Percentiles rank a stretch among this genome's conserved stretches.
phyloP scores from a whole-genome alignment of 2,113 vertebrate genomes.

The Haemorhous mexicanus region DNA sequence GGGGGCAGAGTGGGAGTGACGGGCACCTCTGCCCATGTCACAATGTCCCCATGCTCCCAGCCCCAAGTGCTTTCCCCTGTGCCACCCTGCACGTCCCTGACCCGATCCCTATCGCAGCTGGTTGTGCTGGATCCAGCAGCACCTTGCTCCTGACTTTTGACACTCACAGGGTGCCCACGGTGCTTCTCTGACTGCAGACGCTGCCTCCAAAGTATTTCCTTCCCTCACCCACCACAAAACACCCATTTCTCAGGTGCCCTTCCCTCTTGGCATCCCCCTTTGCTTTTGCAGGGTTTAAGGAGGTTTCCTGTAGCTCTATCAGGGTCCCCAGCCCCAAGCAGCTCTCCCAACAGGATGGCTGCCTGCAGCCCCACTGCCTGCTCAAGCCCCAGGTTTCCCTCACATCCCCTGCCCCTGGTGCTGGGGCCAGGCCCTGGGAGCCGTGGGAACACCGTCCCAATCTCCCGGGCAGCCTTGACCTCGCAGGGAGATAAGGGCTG shows the following conservation, averaged over 20 bases:
- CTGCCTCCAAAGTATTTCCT: not conserved
- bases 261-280: not conserved
- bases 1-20: fast-evolving
- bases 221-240: not conserved
- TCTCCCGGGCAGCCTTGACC: not conserved
- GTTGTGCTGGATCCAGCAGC: not conserved
- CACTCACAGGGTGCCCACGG: not conserved
- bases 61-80: not conserved
- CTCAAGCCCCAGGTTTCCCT: not conserved
- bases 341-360: not conserved
- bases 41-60: not conserved
- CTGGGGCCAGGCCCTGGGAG: not conserved
- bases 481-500: not conserved
- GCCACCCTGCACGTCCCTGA: not conserved
- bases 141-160: not conserved
- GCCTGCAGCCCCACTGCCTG: not conserved
- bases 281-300: not conserved
- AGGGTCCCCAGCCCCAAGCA: not conserved
- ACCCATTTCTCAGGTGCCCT: not conserved
- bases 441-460: not conserved
- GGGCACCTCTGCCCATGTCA: not conserved
- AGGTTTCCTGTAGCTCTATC: not conserved
- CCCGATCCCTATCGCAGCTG: not conserved
- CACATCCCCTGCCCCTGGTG: fast-evolving
- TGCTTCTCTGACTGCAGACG: fast-evolving